Evolutionary conservation across 2,113 vertebrate species (phyloP), one percentile per base, ranked within the genome.

Genomic region (Sceloporus undulatus): DNA sequence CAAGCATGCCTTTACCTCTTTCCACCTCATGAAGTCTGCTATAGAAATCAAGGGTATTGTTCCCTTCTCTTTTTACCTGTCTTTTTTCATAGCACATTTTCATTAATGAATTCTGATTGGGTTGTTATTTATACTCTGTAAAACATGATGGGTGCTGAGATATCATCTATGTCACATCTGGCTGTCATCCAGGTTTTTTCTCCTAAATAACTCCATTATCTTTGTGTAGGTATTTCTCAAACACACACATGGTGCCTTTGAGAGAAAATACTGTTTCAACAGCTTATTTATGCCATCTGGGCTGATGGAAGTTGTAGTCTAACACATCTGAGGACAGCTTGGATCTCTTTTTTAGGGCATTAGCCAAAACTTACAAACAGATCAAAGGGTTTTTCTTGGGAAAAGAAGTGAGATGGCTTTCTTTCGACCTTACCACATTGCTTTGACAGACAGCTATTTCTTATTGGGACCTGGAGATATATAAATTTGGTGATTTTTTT

Each of bases 81-180:
- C 29, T 65, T 52, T 70, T 79, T 42, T 86, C 40, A 79, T 16
- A 86, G 27, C 25, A 48, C 18, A 68, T 48, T 78, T 77, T 68
- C 27, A 85, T 78, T 77, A 70, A 86, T 68, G 18, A 86, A 86
- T 79, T 79, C 62, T 70, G 85, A 86, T 86, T 52, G 62, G 1
- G 5, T 52, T 86, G 25, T 70, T 25, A 86, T 79, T 86, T 42
- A 79, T 34, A 70, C 66, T 79, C 42, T 54, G 62, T 52, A 84
- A 70, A 38, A 86, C 52, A 42, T 34, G 75, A 42, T 70, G 29
- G 62, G 62, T 54, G 52, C 29, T 52, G 76, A 68, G 42, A 34
- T 86, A 34, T 86, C 29, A 70, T 70, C 19, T 25, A 71, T 85
- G 84, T 76, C 54, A 85, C 16, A n/a, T 77, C 54, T 86, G 76